These are phyloP conservation scores for Echinarachnius parma DNA, from an alignment of 53 echinoderm and acorn worm species.

Conservation along the genomic window DNA sequence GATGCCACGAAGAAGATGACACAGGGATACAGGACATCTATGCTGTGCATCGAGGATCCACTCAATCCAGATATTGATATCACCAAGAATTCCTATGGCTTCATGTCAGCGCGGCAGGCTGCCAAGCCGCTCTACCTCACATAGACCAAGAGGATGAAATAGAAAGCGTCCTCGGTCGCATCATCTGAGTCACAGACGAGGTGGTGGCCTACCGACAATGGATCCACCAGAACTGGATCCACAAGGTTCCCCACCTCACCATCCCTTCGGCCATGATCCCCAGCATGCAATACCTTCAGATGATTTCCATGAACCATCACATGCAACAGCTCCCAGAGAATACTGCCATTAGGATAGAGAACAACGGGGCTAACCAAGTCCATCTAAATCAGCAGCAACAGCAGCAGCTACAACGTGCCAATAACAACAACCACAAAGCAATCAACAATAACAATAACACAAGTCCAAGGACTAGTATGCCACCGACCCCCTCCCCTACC, in stretches of 20 bases:
- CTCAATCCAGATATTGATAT: slow-evolving; percentile 82
- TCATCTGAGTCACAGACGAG: slow-evolving; percentile 92
- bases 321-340: slow-evolving; percentile 63
- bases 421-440: slow-evolving; percentile 29
- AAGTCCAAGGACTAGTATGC: slow-evolving; percentile 40
- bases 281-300: slow-evolving; percentile 31
- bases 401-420: slow-evolving; percentile 14
- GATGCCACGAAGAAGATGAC: slow-evolving; percentile 74
- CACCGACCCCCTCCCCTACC: too few relatives aligned
- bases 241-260: slow-evolving; percentile 60
- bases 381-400: slow-evolving; percentile 2
- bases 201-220: slow-evolving; percentile 84
- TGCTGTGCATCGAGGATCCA: slow-evolving; percentile 93
- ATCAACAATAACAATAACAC: slow-evolving; percentile 17
- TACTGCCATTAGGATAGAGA: slow-evolving; percentile 73
- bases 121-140: slow-evolving; percentile 67
- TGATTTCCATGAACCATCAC: slow-evolving; percentile 33
- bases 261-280: slow-evolving; percentile 16
- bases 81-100: slow-evolving; percentile 84
- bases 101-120: slow-evolving; percentile 92
- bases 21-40: slow-evolving; percentile 64
- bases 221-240: slow-evolving; percentile 83
- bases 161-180: slow-evolving; percentile 87
- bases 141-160: slow-evolving; percentile 81
- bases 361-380: too few relatives aligned